Evolutionary conservation across 2,797 vertebrate genomes (phyloP).

Genomic region (Gymnopithys bicolor): DNA sequence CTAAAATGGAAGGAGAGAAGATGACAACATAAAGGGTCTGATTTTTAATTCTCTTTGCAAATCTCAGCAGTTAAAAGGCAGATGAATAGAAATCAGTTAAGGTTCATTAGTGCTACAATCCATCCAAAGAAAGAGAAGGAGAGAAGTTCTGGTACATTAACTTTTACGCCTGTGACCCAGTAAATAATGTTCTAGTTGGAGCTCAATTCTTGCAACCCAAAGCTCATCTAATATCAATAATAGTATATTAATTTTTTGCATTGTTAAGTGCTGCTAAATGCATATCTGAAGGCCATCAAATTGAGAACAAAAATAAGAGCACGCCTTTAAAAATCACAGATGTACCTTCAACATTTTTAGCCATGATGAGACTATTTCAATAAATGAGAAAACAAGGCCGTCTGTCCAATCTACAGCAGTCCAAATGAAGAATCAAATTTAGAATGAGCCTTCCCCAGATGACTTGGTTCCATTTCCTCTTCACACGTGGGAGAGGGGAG

Average conservation of each 20-base stretch:
- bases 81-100: conserved; percentile 84
- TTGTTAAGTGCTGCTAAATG: neutral
- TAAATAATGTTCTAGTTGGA: conserved; percentile 89
- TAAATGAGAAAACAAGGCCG: neutral
- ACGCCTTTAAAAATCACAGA: neutral
- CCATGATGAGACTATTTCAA: neutral
- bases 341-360: neutral
- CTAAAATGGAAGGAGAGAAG: conserved; percentile 26
- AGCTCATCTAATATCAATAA: conserved; percentile 54
- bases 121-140: conserved; percentile 83
- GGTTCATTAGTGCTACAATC: conserved; percentile 87
- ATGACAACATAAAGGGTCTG: conserved; percentile 38
- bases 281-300: neutral
- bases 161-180: conserved; percentile 85
- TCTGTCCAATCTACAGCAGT: neutral
- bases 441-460: neutral
- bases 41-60: conserved; percentile 68
- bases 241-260: conserved; percentile 57
- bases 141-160: conserved; percentile 88
- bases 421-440: neutral
- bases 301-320: neutral
- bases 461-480: neutral
- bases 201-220: conserved; percentile 73
- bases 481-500: conserved; percentile 18
- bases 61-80: conserved; percentile 72